These are phyloP conservation scores for Otis tarda DNA, from an alignment of 2,113 vertebrate species.

Conservation along the genomic window DNA sequence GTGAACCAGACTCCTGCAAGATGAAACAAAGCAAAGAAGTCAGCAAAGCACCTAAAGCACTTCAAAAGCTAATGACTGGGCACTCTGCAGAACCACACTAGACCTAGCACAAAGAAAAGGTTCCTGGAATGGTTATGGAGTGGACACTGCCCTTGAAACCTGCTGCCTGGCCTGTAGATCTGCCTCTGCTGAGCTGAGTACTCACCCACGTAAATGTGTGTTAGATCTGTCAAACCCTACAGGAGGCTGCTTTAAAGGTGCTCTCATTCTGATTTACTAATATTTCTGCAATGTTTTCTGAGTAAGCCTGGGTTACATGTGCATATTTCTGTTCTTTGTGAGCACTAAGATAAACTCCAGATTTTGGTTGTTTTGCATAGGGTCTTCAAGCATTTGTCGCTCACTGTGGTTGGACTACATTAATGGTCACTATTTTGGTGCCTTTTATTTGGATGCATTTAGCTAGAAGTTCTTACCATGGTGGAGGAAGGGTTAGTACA, in stretches of 20 bases:
- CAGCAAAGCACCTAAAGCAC: not conserved
- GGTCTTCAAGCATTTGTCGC: not conserved
- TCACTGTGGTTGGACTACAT: not conserved
- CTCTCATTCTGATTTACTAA: not conserved
- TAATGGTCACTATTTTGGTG: not conserved
- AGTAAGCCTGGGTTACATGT: not conserved
- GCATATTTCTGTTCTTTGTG: not conserved
- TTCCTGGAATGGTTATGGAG: not conserved
- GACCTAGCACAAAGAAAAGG: not conserved
- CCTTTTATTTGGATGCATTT: not conserved
- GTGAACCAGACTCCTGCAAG: not conserved
- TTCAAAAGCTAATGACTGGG: not conserved
- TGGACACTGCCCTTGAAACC: not conserved
- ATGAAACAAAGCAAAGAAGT: not conserved
- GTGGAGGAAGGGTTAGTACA: not conserved
- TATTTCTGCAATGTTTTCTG: not conserved
- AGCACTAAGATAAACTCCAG: not conserved
- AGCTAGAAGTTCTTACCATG: not conserved
- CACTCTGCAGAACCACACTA: rapidly evolving
- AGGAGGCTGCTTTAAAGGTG: not conserved
- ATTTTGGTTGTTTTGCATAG: not conserved
- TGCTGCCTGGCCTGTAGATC: not conserved
- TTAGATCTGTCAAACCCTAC: not conserved
- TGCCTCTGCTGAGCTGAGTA: not conserved
- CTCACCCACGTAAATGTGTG: rapidly evolving